Conservation (phyloP, 1,140 invertebrate species). For the Cotesia typhae region DNA sequence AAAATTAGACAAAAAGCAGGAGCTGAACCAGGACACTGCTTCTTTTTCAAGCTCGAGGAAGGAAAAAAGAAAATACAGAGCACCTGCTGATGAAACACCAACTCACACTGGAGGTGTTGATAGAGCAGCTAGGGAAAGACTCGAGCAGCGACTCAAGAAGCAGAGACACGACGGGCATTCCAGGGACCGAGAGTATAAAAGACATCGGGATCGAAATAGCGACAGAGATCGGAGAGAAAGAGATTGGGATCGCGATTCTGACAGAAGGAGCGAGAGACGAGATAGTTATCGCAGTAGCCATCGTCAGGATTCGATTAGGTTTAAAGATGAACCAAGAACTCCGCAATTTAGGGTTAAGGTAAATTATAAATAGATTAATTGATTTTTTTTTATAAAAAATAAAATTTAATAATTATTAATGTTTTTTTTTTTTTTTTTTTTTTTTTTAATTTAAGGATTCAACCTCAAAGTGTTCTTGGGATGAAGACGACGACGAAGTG, state of each 20-base stretch:
- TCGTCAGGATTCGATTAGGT: slow-evolving; percentile 69
- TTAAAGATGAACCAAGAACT: slow-evolving; percentile 83
- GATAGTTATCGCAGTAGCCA: slow-evolving; percentile 35
- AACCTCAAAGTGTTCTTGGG: slow-evolving; percentile 84
- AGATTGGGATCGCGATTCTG: slow-evolving; percentile 52
- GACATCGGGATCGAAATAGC: slow-evolving; percentile 50
- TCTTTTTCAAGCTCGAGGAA: slow-evolving; percentile 49
- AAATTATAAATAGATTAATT: slow-evolving; percentile 7
- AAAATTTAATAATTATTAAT: background rate
- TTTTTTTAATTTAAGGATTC: slow-evolving; percentile 68
- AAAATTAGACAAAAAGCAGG: slow-evolving; percentile 81
- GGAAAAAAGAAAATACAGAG: slow-evolving; percentile 76
- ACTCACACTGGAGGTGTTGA: slow-evolving; percentile 92
- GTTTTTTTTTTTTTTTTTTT: slow-evolving; percentile 46
- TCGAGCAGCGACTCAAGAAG: slow-evolving; percentile 73
- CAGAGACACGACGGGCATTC: slow-evolving; percentile 65
- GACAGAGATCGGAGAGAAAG: slow-evolving; percentile 50
- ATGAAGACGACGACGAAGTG: slow-evolving; percentile 83
- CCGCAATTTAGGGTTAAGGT: slow-evolving; percentile 68
- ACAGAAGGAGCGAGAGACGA: slow-evolving; percentile 45
- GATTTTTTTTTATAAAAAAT: background rate
- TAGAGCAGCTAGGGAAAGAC: slow-evolving; percentile 76
- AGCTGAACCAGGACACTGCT: slow-evolving; percentile 47
- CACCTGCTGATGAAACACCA: slow-evolving; percentile 86
- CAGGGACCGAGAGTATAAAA: slow-evolving; percentile 48